Evolutionary conservation across 2,888 invertebrate genomes (phyloP).

Genomic region (Philereme vetulata): DNA sequence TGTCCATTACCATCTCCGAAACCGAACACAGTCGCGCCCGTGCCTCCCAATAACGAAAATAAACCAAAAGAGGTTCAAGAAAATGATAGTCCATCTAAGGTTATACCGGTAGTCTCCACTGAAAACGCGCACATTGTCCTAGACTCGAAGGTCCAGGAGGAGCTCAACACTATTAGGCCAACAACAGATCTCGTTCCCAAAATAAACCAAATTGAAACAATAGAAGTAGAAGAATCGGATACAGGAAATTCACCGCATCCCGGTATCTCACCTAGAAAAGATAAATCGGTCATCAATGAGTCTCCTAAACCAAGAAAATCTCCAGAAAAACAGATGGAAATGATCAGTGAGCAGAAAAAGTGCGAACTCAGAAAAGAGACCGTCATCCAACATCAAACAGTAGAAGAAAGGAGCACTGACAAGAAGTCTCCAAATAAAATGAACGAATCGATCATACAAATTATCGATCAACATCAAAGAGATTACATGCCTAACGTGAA

Average conservation of each 20-base stretch:
- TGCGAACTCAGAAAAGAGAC: slow-evolving; percentile 74
- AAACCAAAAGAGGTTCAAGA: slow-evolving; percentile 69
- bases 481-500: slow-evolving; percentile 57
- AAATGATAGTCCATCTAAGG: slow-evolving; percentile 71
- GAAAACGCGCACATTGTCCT: slow-evolving; percentile 76
- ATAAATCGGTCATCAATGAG: slow-evolving; percentile 65
- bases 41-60: slow-evolving; percentile 57
- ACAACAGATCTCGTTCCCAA: slow-evolving; percentile 66
- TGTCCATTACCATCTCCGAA: slow-evolving; percentile 78
- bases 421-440: slow-evolving; percentile 74
- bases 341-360: slow-evolving; percentile 60
- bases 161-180: slow-evolving; percentile 54
- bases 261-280: slow-evolving; percentile 65
- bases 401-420: slow-evolving; percentile 66
- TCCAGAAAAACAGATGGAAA: slow-evolving; percentile 56
- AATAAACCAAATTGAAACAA: slow-evolving; percentile 70
- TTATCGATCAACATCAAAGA: slow-evolving; percentile 63
- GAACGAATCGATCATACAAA: slow-evolving; percentile 66
- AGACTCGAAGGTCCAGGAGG: slow-evolving; percentile 67
- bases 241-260: slow-evolving; percentile 56
- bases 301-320: slow-evolving; percentile 64
- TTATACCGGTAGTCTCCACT: slow-evolving; percentile 72
- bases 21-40: slow-evolving; percentile 58
- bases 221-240: slow-evolving; percentile 74
- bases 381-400: slow-evolving; percentile 73